Evolutionary conservation across 2,888 invertebrate genomes (phyloP), one percentile per base, ranked within the genome.

Genomic region (Nomada fabriciana): DNA sequence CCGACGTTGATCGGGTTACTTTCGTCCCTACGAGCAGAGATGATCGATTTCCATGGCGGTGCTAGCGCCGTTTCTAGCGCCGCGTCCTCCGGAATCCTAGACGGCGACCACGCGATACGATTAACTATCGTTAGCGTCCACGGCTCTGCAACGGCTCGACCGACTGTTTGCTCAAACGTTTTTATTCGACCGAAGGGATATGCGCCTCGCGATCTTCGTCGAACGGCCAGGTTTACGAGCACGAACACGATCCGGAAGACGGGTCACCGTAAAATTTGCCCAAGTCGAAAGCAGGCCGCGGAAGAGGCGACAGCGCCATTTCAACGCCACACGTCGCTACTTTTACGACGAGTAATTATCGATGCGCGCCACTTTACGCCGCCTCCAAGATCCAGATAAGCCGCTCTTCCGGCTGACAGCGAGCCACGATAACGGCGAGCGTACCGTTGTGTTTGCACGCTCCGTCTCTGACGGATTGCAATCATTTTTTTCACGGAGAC

Each of bases 301-400:
- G 36, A 18, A 36, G 60, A 36, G 64, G 25, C 42, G 55, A 69
- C 55, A 43, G n/a, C 42, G 23, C 42, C 53, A 42, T 59, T 59
- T 69, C 69, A 59, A 59, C 85, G 87, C 89, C 86, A 89, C 88
- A 88, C 90, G 89, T 90, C 89, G 88, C 88, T 86, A 88, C 86
- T 88, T 93, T 93, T 93, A 93, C 92, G 92, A 93, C 91, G 90
- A 88, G 91, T 90, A 89, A 92, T 93, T 92, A 93, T 93, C 91
- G 93, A 92, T 91, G 92, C 91, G 88, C 90, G 83, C 74, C 76
- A 87, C 76, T 88, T 85, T 82, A 78, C 25, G 60, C 72, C 83
- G 82, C 55, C 59, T 61, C 68, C 81, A 77, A 90, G 90, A 92
- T 92, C 84, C 86, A 89, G 91, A 92, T 91, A 90, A 70, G 72